phyloP scores from a whole-genome alignment of 2,113 vertebrate genomes.

The Labeo rohita region DNA sequence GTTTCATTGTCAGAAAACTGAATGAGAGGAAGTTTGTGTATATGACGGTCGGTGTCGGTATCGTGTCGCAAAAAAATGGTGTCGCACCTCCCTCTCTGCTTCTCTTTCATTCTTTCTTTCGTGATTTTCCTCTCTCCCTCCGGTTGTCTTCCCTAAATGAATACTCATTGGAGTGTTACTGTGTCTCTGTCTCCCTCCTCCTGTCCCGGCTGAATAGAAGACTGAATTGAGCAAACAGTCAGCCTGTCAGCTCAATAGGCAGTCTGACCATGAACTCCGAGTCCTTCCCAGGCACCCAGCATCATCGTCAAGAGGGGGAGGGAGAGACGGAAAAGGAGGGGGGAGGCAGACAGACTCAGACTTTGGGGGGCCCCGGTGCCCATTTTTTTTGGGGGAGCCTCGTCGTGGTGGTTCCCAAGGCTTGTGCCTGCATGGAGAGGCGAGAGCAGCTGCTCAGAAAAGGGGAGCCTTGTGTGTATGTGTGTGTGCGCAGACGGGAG shows the following conservation, averaged over 20 bases:
- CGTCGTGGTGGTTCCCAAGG: conserved; percentile 76
- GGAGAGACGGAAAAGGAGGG: conserved; percentile 55
- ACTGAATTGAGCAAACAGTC: conserved; percentile 81
- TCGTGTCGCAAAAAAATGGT: conserved; percentile 61
- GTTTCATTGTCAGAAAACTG: not conserved
- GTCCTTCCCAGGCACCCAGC: conserved; percentile 79
- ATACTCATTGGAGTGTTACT: conserved; percentile 74
- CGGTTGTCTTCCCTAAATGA: conserved; percentile 70
- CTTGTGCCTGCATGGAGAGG: conserved; percentile 73
- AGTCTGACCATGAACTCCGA: conserved; percentile 82
- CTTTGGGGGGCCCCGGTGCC: conserved; percentile 75
- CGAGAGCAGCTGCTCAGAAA: conserved; percentile 76
- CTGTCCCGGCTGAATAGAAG: conserved; percentile 72
- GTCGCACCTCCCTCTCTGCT: not conserved
- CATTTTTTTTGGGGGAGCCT: conserved; percentile 68
- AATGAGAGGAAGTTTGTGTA: conserved; percentile 13
- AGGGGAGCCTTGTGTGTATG: conserved; percentile 64
- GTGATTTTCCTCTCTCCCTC: conserved; percentile 58
- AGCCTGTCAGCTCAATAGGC: conserved; percentile 84
- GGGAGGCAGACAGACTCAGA: conserved; percentile 70
- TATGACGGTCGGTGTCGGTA: conserved; percentile 70
- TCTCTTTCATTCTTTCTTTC: conserved; percentile 52
- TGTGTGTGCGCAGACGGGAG: conserved; percentile 69
- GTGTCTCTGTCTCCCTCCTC: conserved; percentile 66
- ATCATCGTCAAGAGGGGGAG: conserved; percentile 69